These are phyloP conservation scores for Hydriomena furcata DNA, from an alignment of 2,888 invertebrate genomes.

Conservation along the genomic window DNA sequence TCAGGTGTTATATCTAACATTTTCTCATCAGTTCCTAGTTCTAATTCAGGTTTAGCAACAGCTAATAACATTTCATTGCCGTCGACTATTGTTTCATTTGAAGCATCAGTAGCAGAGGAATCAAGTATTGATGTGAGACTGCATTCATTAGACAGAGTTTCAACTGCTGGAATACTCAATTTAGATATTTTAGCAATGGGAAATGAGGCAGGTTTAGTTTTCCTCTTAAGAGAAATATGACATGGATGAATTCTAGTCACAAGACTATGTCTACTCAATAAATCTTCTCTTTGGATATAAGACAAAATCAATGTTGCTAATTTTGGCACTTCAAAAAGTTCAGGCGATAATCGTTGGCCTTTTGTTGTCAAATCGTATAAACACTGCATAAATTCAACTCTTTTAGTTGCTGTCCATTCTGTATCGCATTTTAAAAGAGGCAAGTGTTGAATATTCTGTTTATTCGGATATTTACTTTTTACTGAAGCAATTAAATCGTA, in stretches of 20 bases:
- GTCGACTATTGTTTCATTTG: neutral
- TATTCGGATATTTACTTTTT: constrained; percentile 9
- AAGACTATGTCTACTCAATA: constrained; percentile 3
- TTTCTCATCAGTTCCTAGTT: neutral
- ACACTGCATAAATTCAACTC: neutral
- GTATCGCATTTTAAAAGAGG: constrained; percentile 15
- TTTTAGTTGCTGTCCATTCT: constrained; percentile 24
- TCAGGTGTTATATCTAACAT: constrained; percentile 3
- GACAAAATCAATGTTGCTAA: constrained; percentile 20
- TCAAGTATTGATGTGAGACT: neutral
- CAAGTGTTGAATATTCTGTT: neutral
- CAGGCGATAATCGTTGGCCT: neutral
- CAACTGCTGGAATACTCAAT: neutral
- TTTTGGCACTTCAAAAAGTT: constrained; percentile 11
- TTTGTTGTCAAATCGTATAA: neutral
- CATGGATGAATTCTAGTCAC: neutral
- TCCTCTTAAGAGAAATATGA: constrained; percentile 23
- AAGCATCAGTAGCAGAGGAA: constrained; percentile 2
- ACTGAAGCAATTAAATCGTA: constrained; percentile 47
- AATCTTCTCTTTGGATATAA: constrained; percentile 17
- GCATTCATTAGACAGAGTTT: neutral
- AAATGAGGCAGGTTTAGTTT: constrained; percentile 6
- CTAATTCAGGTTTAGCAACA: neutral
- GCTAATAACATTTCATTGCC: neutral
- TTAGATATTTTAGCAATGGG: constrained; percentile 22